phyloP scores from a whole-genome alignment of 1,140 invertebrate species.

The Drosophila santomea region DNA sequence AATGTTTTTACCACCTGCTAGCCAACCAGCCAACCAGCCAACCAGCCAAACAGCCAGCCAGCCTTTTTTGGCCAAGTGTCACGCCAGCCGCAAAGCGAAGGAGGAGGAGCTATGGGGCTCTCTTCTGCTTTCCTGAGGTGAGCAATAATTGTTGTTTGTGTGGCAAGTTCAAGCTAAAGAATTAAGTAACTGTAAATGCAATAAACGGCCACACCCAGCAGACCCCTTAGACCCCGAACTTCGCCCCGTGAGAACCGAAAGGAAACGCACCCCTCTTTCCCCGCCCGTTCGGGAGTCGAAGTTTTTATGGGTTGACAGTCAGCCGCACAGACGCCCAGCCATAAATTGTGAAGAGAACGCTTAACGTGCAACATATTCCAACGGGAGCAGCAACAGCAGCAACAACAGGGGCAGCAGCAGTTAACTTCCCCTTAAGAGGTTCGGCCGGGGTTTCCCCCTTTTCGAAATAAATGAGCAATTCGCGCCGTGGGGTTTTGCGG shows the following conservation, averaged over 20 bases:
- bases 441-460: constrained; percentile 25
- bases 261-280: neutral
- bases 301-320: constrained; percentile 81
- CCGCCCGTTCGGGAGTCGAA: constrained; percentile 20
- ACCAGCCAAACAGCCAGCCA: neutral
- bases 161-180: constrained; percentile 80
- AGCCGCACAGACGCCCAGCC: constrained; percentile 70
- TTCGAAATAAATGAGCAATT: constrained; percentile 77
- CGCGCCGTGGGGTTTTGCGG: constrained; percentile 61
- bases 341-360: constrained; percentile 73
- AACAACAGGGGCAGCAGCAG: constrained; percentile 34
- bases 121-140: constrained; percentile 26
- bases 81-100: constrained; percentile 38
- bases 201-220: constrained; percentile 63
- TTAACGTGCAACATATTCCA: constrained; percentile 79
- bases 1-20: constrained; percentile 59
- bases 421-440: constrained; percentile 47
- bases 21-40: constrained; percentile 11
- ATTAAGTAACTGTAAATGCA: constrained; percentile 80
- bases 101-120: constrained; percentile 6
- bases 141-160: constrained; percentile 80
- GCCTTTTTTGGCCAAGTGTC: constrained; percentile 38
- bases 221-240: constrained; percentile 4
- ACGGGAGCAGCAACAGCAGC: constrained; percentile 1
- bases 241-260: neutral